Percentiles rank a stretch among this genome's conserved stretches.
phyloP scores from a whole-genome alignment of 2,888 invertebrate species.

The Actias luna region DNA sequence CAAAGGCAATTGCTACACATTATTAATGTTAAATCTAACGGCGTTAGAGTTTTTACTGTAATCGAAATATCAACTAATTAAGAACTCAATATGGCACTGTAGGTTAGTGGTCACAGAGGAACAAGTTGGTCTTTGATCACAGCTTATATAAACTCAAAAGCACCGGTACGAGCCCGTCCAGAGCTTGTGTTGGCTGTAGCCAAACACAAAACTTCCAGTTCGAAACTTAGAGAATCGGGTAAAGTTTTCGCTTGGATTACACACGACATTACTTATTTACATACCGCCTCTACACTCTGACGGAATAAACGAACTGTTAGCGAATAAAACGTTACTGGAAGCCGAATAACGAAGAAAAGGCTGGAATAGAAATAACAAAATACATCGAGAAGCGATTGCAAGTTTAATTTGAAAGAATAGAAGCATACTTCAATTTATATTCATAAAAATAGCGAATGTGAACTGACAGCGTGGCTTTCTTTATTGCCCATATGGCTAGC shows the following conservation, averaged over 20 bases:
- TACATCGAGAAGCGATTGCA: too few species aligned
- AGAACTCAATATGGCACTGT: neutral
- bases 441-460: too few species aligned
- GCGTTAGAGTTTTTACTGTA: neutral
- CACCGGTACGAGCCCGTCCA: neutral
- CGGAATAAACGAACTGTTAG: neutral
- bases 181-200: constrained; percentile 4
- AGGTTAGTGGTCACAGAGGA: neutral
- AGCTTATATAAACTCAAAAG: neutral
- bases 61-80: neutral
- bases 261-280: neutral
- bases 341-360: neutral
- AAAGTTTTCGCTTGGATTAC: constrained; percentile 4
- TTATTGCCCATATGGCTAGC: too few species aligned
- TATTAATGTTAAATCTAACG: too few species aligned
- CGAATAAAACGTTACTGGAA: neutral
- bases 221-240: neutral
- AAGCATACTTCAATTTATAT: too few species aligned
- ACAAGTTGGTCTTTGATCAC: neutral
- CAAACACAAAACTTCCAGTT: constrained; percentile 3
- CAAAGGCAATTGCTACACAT: too few species aligned
- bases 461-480: too few species aligned
- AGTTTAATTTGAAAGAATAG: too few species aligned
- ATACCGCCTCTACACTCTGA: neutral
- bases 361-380: too few species aligned